Conservation (phyloP, 2,113 vertebrate species). For the Spea multiplicata region DNA sequence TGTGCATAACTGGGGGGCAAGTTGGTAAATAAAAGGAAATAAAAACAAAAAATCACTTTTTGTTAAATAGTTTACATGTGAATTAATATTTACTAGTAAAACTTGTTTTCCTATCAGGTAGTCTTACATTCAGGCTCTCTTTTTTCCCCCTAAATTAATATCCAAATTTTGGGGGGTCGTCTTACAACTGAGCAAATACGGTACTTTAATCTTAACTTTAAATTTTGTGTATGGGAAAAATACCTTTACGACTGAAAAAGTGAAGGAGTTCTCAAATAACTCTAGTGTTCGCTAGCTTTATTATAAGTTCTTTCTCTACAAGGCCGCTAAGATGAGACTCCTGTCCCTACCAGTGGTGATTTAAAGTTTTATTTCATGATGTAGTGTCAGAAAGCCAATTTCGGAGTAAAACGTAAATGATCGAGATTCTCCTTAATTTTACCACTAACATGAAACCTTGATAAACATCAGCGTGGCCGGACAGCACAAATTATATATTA, state of each 20-base stretch:
- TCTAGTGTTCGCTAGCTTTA: constrained; percentile 44
- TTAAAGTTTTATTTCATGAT: constrained; percentile 34
- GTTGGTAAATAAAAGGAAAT: no score
- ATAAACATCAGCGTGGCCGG: constrained; percentile 38
- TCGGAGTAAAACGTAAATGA: constrained; percentile 43
- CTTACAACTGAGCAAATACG: no score
- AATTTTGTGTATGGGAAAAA: no score
- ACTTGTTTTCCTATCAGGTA: no score
- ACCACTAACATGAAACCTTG: constrained; percentile 50
- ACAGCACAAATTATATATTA: constrained; percentile 17
- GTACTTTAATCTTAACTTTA: no score
- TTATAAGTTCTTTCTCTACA: constrained; percentile 47
- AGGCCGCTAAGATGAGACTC: constrained; percentile 46
- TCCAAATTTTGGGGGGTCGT: no score
- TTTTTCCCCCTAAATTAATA: no score
- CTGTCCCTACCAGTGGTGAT: constrained; percentile 46
- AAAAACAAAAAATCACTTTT: no score
- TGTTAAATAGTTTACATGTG: no score
- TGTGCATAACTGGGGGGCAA: no score
- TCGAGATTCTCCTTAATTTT: constrained; percentile 36
- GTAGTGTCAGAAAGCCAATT: constrained; percentile 41
- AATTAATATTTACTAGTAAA: no score
- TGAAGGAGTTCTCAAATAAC: constrained; percentile 24
- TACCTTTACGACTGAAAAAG: background rate
- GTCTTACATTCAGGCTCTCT: no score